These are phyloP conservation scores for Callyntrura guangdongensis DNA, from an alignment of 2,888 invertebrate genomes.

Conservation along the genomic window DNA sequence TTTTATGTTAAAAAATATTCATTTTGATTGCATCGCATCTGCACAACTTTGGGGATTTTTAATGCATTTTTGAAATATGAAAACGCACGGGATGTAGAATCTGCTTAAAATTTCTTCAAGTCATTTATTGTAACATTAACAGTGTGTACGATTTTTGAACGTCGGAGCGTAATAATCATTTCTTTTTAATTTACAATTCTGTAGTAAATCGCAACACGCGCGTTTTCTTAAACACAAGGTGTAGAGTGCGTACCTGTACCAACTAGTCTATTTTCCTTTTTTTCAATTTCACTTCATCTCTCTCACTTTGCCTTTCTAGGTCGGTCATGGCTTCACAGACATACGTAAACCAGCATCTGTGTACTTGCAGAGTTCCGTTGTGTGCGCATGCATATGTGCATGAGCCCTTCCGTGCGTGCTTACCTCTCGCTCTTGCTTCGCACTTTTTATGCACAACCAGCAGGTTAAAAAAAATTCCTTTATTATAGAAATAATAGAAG, in stretches of 20 bases:
- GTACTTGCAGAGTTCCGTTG: neutral
- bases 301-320: conserved; percentile 72
- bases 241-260: neutral
- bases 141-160: neutral
- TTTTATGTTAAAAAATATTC: conserved; percentile 57
- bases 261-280: conserved; percentile 35
- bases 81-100: conserved; percentile 4
- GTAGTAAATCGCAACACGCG: conserved; percentile 42
- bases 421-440: neutral
- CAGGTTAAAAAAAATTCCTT: conserved; percentile 11
- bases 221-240: conserved; percentile 10
- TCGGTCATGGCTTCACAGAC: conserved; percentile 62
- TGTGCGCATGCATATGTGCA: neutral
- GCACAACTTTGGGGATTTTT: neutral
- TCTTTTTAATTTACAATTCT: conserved; percentile 44
- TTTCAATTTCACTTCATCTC: conserved; percentile 68
- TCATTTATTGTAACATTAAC: conserved; percentile 37
- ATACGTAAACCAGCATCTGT: conserved; percentile 30
- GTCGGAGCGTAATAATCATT: conserved; percentile 43
- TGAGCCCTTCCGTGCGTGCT: conserved; percentile 28
- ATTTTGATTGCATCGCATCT: conserved; percentile 37
- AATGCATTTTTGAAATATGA: neutral
- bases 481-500: conserved; percentile 53
- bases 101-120: conserved; percentile 34
- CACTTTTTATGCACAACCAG: neutral